Percentiles rank a stretch among this genome's conserved stretches.
Evolutionary conservation across 2,888 invertebrate genomes (phyloP).

Genomic region (Leucozona laternaria): DNA sequence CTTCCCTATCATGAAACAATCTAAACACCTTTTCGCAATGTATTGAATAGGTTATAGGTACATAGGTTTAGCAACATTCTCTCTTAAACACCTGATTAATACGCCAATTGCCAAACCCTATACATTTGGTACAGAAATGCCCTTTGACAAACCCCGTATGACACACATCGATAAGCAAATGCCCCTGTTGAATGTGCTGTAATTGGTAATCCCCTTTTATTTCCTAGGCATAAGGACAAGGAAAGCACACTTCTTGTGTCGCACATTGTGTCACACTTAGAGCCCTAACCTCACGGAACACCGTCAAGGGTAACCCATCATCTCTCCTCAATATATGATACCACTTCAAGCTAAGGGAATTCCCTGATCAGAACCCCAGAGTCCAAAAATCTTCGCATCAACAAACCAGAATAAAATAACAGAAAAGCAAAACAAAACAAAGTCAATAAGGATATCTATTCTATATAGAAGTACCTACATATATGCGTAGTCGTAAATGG

Average conservation of each 20-base stretch:
- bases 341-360: constrained; percentile 64
- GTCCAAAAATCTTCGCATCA: constrained; percentile 36
- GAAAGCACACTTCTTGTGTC: constrained; percentile 63
- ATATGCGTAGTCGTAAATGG: constrained; percentile 7
- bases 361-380: constrained; percentile 46
- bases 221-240: constrained; percentile 15
- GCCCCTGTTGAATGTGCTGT: constrained; percentile 71
- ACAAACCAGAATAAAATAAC: constrained; percentile 41
- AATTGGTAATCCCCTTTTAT: constrained; percentile 65
- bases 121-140: neutral
- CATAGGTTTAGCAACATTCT: neutral
- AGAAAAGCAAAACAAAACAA: constrained; percentile 63
- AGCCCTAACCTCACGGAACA: constrained; percentile 65
- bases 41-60: neutral
- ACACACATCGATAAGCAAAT: constrained; percentile 64
- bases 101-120: constrained; percentile 34
- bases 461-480: neutral
- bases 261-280: constrained; percentile 63
- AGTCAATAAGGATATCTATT: constrained; percentile 48
- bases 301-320: constrained; percentile 71
- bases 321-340: constrained; percentile 36
- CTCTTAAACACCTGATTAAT: constrained; percentile 33
- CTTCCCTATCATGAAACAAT: too few relatives aligned
- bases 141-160: constrained; percentile 27
- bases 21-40: neutral